phyloP scores from a whole-genome alignment of 2,888 invertebrate genomes.

The Xestia xanthographa region DNA sequence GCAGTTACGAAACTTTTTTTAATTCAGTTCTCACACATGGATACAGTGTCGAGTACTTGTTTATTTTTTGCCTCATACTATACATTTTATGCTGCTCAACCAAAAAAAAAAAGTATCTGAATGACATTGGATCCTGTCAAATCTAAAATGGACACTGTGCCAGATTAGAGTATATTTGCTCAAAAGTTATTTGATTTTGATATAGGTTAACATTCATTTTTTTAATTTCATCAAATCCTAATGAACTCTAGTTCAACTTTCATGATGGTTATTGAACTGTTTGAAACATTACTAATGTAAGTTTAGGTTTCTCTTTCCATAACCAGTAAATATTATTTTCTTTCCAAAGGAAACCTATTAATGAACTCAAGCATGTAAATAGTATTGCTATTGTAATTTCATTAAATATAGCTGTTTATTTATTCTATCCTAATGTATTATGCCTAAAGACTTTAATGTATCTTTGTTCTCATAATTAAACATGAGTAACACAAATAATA shows the following conservation, averaged over 20 bases:
- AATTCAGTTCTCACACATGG: conserved; percentile 58
- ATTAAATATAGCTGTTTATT: background rate
- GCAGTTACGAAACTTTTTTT: conserved; percentile 72
- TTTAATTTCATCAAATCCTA: conserved; percentile 1
- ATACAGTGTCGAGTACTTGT: conserved; percentile 31
- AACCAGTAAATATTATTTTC: conserved; percentile 18
- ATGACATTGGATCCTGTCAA: conserved; percentile 53
- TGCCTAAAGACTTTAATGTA: conserved; percentile 9
- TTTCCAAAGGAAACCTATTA: background rate
- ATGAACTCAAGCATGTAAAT: background rate
- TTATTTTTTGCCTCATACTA: conserved; percentile 52
- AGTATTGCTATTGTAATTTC: background rate
- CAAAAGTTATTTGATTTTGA: conserved; percentile 4
- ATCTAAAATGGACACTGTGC: conserved; percentile 23
- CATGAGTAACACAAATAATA: conserved; percentile 17
- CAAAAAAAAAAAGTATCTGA: conserved; percentile 14
- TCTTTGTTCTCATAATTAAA: conserved; percentile 26
- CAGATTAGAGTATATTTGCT: background rate
- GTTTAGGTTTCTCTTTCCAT: conserved; percentile 11
- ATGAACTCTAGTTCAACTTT: background rate
- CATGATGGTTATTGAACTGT: background rate
- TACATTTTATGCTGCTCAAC: conserved; percentile 20
- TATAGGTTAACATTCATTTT: conserved; percentile 1
- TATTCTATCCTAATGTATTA: conserved; percentile 3
- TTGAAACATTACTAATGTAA: background rate